These are phyloP conservation scores for Fragum sueziense DNA, from an alignment of 2,888 invertebrate species.

Conservation along the genomic window DNA sequence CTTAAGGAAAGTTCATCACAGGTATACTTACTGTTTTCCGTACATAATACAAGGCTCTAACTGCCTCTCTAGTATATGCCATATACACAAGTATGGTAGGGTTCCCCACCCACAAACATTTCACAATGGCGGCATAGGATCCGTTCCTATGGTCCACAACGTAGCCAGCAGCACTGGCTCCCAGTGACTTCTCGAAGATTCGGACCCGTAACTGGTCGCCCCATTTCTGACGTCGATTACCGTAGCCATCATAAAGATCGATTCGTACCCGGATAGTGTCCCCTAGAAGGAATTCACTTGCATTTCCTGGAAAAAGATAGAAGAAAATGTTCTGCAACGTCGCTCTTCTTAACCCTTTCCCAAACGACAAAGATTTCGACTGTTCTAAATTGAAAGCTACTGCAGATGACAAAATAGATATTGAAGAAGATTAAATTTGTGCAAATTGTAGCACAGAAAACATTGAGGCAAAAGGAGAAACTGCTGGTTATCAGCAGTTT, in stretches of 20 bases:
- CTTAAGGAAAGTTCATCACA: no score
- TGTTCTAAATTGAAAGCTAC: no score
- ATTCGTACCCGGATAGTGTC: slow-evolving; percentile 5
- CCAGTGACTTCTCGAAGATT: slow-evolving; percentile 6
- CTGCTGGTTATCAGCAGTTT: no score
- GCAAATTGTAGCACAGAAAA: no score
- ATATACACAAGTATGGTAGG: slow-evolving; percentile 16
- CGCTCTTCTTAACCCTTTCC: no score
- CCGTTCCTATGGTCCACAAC: slow-evolving; percentile 11
- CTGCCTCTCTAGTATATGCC: slow-evolving; percentile 8
- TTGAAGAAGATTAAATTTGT: no score
- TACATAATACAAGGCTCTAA: background rate
- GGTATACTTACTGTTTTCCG: background rate
- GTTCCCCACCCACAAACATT: slow-evolving; percentile 3
- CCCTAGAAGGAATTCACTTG: background rate
- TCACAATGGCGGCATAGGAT: slow-evolving; percentile 3
- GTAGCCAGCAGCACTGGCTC: slow-evolving; percentile 2
- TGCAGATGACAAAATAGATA: no score
- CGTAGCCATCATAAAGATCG: slow-evolving; percentile 7
- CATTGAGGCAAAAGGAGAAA: no score
- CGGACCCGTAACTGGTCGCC: slow-evolving; percentile 21
- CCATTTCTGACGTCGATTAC: background rate
- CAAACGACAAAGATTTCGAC: no score
- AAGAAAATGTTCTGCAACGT: no score
- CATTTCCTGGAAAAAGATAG: background rate